Evolutionary conservation across 2,113 vertebrate species (phyloP), one percentile per base, ranked within the genome.

Genomic region (Butorides virescens): DNA sequence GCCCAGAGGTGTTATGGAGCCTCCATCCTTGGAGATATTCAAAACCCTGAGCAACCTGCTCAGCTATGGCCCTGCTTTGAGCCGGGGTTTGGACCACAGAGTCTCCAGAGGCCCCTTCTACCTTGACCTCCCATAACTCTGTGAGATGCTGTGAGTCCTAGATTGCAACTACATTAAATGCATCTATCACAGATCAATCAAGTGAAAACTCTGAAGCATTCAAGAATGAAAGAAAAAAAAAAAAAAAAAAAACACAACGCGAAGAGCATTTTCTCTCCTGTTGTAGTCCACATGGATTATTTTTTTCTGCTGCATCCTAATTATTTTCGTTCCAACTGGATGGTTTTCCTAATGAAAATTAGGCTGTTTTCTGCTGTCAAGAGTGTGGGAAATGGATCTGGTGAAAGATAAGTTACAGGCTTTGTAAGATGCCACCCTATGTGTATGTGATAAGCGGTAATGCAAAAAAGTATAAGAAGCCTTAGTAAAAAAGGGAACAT

Each of bases 301-400:
- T 88, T 49, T 94, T 75, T 88, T 11, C 36, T 74, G 50, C 61
- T 56, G 36, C 32, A 89, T 90, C 80, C 39, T 68, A 91, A 94
- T 92, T 85, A 90, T 67, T 95, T 94, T 87, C 4, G 4, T 95
- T 95, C 80, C 77, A 85, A 75, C 23, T 87, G 73, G 52, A 68
- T 72, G 52, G 13, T 9, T 96, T 95, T 94, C 56, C 66, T 90
- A 94, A 94, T 82, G 52, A 95, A 94, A 91, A 92, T 79, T 52
- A 59, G 47, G 25, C 21, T 68, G 21, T 15, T 87, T 78, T 75
- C 65, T 89, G 73, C 52, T 81, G 21, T 91, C 56, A 78, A 0
- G 4, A 75, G 25, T 39, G 19, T 91, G 73, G 13, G n/a, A 75
- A 94, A 75, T 56, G 0, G n/a, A 87, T 82, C 26, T 67, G 23